These are phyloP conservation scores for Malthinus flaveolus DNA, from an alignment of 2,888 invertebrate species.

Conservation along the genomic window DNA sequence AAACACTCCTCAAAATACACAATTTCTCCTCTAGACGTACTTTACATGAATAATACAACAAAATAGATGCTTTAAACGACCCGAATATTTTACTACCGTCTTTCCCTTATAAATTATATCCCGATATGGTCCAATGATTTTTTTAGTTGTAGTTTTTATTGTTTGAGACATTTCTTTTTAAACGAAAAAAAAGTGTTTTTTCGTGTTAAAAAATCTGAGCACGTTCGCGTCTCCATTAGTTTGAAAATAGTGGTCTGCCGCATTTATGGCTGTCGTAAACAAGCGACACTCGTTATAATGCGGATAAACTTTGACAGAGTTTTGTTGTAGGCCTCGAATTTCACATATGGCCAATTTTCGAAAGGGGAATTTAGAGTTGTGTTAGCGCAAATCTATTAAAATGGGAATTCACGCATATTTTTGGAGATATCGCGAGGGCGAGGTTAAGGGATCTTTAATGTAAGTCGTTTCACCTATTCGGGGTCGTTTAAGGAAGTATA, in stretches of 20 bases:
- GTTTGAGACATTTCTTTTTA: conserved; percentile 16
- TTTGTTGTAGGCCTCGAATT: conserved; percentile 9
- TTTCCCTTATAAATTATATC: conserved; percentile 11
- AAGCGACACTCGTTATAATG: conserved; percentile 31
- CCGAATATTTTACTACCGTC: not conserved
- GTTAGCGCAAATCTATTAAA: no score
- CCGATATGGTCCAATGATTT: conserved; percentile 8
- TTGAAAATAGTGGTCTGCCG: conserved; percentile 30
- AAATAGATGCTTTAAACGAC: conserved; percentile 2
- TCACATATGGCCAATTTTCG: no score
- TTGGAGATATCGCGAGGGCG: no score
- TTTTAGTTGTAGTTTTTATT: conserved; percentile 14
- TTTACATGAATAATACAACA: conserved; percentile 5
- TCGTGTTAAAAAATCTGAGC: conserved; percentile 13
- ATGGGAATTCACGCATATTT: no score
- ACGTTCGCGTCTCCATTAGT: conserved; percentile 31
- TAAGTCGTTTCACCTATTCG: no score
- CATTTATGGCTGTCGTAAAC: conserved; percentile 30
- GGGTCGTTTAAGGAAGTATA: no score
- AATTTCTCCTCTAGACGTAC: not conserved
- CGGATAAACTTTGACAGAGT: conserved; percentile 28
- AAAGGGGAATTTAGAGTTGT: no score
- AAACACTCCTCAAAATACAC: not conserved
- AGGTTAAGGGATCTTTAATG: no score
- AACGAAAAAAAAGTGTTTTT: conserved; percentile 3